Base-by-base conservation (phyloP, 2,888 invertebrate genomes). In the Chrysodeixis includens region DNA sequence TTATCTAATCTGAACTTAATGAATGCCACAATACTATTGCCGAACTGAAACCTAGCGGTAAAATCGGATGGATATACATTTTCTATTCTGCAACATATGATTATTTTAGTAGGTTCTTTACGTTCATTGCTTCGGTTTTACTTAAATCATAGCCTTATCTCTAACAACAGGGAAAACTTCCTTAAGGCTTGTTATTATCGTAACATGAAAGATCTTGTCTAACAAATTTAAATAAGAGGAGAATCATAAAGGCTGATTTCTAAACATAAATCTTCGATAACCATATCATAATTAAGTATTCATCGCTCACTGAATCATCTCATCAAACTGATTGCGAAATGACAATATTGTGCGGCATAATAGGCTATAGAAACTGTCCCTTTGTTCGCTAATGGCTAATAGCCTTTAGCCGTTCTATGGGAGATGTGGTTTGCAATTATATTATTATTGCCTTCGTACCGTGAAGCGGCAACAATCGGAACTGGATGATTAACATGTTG, bases 1-100 rank as follows among this genome's bases (percentile, higher is more conserved):
- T 87, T 93, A 93, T 94, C 93, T 94, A 93, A 93, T 93, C 93
- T 90, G 73, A 84, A 88, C 87, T 90, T 92, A 93, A 93, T 92
- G 90, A 93, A 91, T 89, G 88, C 90, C 82, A 88, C 82, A 85
- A 83, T 87, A 86, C 88, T 91, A 91, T 90, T 90, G 82, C 86
- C 74, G 74, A 81, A 83, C 83, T 83, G 74, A 79, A 79, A 68
- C 64, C 60, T 71, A 69, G 66, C 62, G 51, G 69, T 58, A 63
- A 63, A 74, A 61, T 67, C 65, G 66, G 65, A 59, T 74, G 61
- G 30, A 59, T 35, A 26, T 56, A 52, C 54, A 59, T 56, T 49
- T 55, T 18, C 9, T 14, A 53, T 22, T 22, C 53, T 49, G 44
- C n/a, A 1, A 44, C n/a, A 44, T 4, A 9, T 26, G 3, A 26